phyloP scores from a whole-genome alignment of 2,797 vertebrate species.

The Corythornis leucogaster region DNA sequence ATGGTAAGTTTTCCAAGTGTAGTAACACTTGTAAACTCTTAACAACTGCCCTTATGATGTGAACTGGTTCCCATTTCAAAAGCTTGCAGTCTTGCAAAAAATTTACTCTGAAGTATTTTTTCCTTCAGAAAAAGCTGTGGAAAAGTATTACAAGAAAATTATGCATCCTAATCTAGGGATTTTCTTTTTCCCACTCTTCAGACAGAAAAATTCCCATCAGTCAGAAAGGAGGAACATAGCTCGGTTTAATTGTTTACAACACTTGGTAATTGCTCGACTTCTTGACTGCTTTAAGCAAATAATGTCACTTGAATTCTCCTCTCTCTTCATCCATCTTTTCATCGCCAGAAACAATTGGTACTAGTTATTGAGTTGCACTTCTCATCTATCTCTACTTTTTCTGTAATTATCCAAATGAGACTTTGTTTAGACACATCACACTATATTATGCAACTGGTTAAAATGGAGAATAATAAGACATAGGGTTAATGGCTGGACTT shows the following conservation, averaged over 20 bases:
- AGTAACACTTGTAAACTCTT: neutral
- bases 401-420: neutral
- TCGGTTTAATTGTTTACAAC: neutral
- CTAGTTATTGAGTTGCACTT: neutral
- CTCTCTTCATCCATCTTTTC: slow-evolving; percentile 5
- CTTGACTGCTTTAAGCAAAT: slow-evolving; percentile 8
- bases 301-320: neutral
- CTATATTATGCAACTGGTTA: neutral
- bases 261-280: neutral
- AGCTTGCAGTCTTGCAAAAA: neutral
- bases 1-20: neutral
- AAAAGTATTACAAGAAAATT: neutral
- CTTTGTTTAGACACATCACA: neutral
- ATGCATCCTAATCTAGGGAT: neutral
- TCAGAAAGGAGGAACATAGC: neutral
- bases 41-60: neutral
- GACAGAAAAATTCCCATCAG: neutral
- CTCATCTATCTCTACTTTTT: neutral
- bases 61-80: neutral
- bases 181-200: neutral
- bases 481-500: too few species aligned
- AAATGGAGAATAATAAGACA: neutral
- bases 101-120: neutral
- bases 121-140: neutral
- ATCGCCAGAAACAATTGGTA: neutral